Conservation (phyloP, 2,797 vertebrate genomes). For the Lepilemur ruficaudatus region DNA sequence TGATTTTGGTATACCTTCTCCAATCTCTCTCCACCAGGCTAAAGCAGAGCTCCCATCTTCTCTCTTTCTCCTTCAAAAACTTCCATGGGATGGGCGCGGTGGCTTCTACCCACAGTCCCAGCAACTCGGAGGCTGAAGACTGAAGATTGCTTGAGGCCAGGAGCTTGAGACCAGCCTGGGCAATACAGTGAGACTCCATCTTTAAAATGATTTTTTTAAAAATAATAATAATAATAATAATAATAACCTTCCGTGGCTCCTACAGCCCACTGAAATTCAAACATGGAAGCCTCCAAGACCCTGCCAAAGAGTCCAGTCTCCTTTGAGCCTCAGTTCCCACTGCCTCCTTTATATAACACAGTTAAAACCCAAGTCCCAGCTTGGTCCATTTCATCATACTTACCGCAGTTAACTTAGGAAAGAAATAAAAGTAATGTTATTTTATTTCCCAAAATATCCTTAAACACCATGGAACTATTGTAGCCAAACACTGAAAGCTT, state of each 20-base stretch:
- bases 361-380: neutral
- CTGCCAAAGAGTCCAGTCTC: neutral
- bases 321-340: neutral
- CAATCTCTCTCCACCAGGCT: neutral
- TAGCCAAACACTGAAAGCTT: neutral
- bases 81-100: too few species aligned
- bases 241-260: neutral
- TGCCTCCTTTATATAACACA: neutral
- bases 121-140: neutral
- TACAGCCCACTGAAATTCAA: neutral
- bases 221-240: too few species aligned
- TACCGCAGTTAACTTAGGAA: neutral
- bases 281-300: neutral
- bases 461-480: neutral
- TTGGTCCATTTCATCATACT: neutral
- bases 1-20: neutral
- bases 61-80: neutral
- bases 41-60: neutral
- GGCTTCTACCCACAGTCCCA: neutral
- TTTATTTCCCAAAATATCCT: neutral
- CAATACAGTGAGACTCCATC: neutral
- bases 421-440: neutral
- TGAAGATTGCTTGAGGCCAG: neutral
- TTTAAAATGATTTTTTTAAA: too few species aligned
- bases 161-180: neutral